Base-by-base conservation (phyloP, 1,140 invertebrate genomes). In the Stenopsyche tienmushanensis region DNA sequence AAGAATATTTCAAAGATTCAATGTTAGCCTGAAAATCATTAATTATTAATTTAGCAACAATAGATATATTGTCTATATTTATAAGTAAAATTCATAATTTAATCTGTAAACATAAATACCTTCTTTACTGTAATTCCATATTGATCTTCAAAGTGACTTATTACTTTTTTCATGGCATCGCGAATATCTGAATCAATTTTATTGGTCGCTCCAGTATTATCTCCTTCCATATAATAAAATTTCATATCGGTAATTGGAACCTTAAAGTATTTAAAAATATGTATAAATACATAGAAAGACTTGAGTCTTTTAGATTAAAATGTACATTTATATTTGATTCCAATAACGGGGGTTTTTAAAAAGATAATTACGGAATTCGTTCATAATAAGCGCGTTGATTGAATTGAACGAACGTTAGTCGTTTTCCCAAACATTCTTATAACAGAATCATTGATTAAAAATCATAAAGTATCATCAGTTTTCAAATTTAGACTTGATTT, bases 161-260 rank as follows among this genome's bases (percentile, higher is more conserved):
- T 82, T 24, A 91, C 84, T 71, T 85, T 86, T 25, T 80, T 75
- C 65, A 93, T 83, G 20, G 86, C 86, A n/a, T 75, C 75, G 70
- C 83, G 84, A 13, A 93, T 83, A 69, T 93, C 87, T 39, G 78
- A 71, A 58, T 86, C 82, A 1, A 93, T 83, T 7, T 81, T 78
- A 24, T 83, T 82, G 20, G 85, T 80, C 7, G 90, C 74, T 10
- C 84, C 81, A 34, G 86, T 83, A 9, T 84, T 84, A 70, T 90
- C 87, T 62, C 90, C 85, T 67, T 91, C 85, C 83, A 93, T 87
- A 70, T 90, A 94, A 75, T 87, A 94, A 72, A 90, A 85, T 63
- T 86, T 88, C 25, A 96, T 73, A 50, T 87, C 82, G 17, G 80
- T 83, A 1, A 92, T 50, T 72, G 90, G 83, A 7, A 93, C 84